Base-by-base conservation (phyloP, 2,888 invertebrate genomes). In the Orthonevra nobilis region DNA sequence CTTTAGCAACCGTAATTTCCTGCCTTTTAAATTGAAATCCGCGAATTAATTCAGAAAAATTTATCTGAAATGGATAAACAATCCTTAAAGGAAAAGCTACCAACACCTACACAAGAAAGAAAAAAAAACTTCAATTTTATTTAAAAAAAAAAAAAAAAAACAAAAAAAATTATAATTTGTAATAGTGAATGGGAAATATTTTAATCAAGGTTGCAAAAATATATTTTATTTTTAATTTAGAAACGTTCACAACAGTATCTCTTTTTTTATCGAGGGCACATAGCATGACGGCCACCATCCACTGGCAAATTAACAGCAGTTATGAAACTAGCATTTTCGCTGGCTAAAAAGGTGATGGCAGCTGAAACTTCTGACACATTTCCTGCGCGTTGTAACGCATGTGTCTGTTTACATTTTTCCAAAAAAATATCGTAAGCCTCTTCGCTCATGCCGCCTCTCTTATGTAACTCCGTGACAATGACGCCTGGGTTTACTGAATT, bases 401-500 rank as follows among this genome's bases (percentile, higher is more conserved):
- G 98, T 0, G 97, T 97, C 28, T 91, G 91, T 84, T 94, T 94
- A 56, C 93, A 92, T 81, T 93, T 93, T 84, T 96, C 95, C 77
- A 97, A 89, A 87, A 97, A 98, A 85, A 91, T 91, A 32, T 91
- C 90, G 88, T 97, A 96, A 34, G 93, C 91, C 79, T 94, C 92
- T 26, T 94, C 93, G 83, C 91, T 91, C 93, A 98, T 93, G 9
- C 94, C 94, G 74, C 92, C 91, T 75, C 93, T 92, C 87, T 92
- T 94, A 83, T 97, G 97, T 40, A 97, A 87, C 83, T 96, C 94
- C 0, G 98, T 98, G 1, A 93, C 87, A n/a, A 95, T 94, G 0
- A 98, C 97, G 10, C 98, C 98, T 32, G 98, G 98, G 89, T 97
- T 97, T 0, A 97, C 96, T 56, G 94, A 92, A 87, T 98, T 98